Conservation (phyloP, 2,797 vertebrate genomes). For the Phrynocephalus vlangalii region DNA sequence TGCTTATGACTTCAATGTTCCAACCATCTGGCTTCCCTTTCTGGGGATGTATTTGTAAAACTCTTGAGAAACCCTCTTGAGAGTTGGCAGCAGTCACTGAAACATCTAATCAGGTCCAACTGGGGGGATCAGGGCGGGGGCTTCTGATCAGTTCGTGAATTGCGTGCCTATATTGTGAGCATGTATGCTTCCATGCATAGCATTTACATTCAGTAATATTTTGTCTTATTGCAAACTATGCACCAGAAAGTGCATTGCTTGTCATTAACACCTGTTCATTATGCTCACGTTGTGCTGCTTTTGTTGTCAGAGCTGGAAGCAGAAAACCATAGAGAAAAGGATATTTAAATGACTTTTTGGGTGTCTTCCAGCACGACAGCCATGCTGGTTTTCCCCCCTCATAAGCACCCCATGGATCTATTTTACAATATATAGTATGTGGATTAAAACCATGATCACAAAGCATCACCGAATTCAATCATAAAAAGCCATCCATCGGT, state of each 20-base stretch:
- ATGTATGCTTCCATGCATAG: slow-evolving; percentile 18
- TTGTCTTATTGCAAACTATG: slow-evolving; percentile 37
- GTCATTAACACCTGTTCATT: slow-evolving; percentile 34
- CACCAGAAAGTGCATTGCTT: slow-evolving; percentile 38
- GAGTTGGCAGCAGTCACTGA: slow-evolving; percentile 28
- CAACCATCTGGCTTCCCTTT: slow-evolving; percentile 61
- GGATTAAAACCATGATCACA: not conserved
- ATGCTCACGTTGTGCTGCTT: slow-evolving; percentile 52
- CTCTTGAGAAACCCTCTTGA: slow-evolving; percentile 40
- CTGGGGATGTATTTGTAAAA: slow-evolving; percentile 40
- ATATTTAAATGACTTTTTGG: slow-evolving; percentile 23
- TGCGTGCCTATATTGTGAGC: not conserved
- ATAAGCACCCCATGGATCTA: slow-evolving; percentile 47
- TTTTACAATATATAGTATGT: slow-evolving; percentile 42
- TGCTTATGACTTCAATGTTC: slow-evolving; percentile 55
- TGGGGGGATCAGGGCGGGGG: not conserved
- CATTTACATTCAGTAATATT: slow-evolving; percentile 16
- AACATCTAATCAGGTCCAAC: slow-evolving; percentile 37
- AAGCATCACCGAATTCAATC: slow-evolving; percentile 45
- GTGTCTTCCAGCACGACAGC: slow-evolving; percentile 7
- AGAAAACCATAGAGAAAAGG: slow-evolving; percentile 29
- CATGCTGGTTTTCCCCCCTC: slow-evolving; percentile 13
- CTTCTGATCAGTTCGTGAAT: slow-evolving; percentile 27
- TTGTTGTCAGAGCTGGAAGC: slow-evolving; percentile 41
- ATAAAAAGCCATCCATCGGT: slow-evolving; percentile 55